phyloP scores from a whole-genome alignment of 2,888 invertebrate genomes.

The Patella depressa region DNA sequence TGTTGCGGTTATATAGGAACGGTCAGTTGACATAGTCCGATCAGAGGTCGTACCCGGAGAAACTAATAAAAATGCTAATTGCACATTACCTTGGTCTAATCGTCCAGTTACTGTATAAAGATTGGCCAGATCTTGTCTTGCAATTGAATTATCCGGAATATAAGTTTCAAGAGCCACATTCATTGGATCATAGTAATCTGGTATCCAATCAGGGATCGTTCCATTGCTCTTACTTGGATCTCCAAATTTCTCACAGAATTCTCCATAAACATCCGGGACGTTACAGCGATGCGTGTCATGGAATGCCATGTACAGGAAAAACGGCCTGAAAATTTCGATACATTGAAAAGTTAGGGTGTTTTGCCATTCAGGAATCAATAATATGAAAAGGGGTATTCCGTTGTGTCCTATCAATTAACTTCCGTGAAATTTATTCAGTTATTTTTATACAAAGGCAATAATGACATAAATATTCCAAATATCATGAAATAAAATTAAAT shows the following conservation, averaged over 20 bases:
- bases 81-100: slow-evolving; percentile 83
- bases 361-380: neutral
- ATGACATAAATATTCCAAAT: too few relatives aligned
- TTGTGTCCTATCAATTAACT: neutral
- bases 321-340: slow-evolving; percentile 67
- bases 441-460: neutral
- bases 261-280: slow-evolving; percentile 78
- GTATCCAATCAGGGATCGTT: slow-evolving; percentile 88
- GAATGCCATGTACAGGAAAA: slow-evolving; percentile 88
- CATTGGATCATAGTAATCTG: slow-evolving; percentile 87
- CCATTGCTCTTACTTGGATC: slow-evolving; percentile 88
- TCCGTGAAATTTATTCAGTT: neutral
- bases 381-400: neutral
- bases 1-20: too few relatives aligned
- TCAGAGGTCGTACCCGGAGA: too few relatives aligned
- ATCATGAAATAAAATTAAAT: too few relatives aligned
- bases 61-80: too few relatives aligned
- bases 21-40: too few relatives aligned
- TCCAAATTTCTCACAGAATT: slow-evolving; percentile 91
- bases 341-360: neutral
- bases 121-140: slow-evolving; percentile 85
- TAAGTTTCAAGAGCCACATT: slow-evolving; percentile 86
- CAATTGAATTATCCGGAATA: slow-evolving; percentile 85
- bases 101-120: slow-evolving; percentile 92
- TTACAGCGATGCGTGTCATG: slow-evolving; percentile 94